Base-by-base conservation (phyloP, 2,797 vertebrate species). In the Sciurus carolinensis region DNA sequence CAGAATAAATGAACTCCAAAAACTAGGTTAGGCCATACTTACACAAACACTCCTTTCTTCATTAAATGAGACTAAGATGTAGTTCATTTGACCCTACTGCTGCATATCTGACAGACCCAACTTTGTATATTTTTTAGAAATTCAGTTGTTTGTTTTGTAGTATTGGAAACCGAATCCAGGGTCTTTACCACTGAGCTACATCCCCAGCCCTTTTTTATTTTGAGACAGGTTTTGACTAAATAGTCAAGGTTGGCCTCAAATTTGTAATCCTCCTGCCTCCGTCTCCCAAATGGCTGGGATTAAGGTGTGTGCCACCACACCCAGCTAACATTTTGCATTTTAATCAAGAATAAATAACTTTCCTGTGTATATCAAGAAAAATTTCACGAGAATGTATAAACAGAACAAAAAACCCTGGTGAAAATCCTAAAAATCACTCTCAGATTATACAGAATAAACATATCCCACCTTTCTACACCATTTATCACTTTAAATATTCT, bases 401-500 rank as follows among this genome's bases (percentile, higher is more conserved):
- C 30, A 42, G 36, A 72, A 87, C 75, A 87, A 92, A 96, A 89
- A 59, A 11, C 17, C 17, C 52, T 69, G 3, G 9, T 62, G 20
- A 96, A 97, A 94, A 88, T 66, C 50, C 54, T 83, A 83, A 93
- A 80, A 71, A 67, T 81, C 50, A 92, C 2, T 90, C 54, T 95
- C 79, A 94, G 9, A 6, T 90, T 73, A 94, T 76, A 96, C 39
- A 94, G 33, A 93, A 87, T 59, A 95, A 95, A 94, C 15, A 95
- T 9, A 96, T 89, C 83, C 57, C 5, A 90, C 17, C 36, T 93
- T 95, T 93, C 72, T 90, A 88, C 11, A 95, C 87, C 0, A 17
- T 86, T 91, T 91, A 77, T 69, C 67, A 94, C 73, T 93, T 96
- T 93, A 95, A 97, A 96, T 8, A 0, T 94, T 97, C 42, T 97